Evolutionary conservation across 2,797 vertebrate species (phyloP), one percentile per base, ranked within the genome.

Genomic region (Discoglossus pictus): DNA sequence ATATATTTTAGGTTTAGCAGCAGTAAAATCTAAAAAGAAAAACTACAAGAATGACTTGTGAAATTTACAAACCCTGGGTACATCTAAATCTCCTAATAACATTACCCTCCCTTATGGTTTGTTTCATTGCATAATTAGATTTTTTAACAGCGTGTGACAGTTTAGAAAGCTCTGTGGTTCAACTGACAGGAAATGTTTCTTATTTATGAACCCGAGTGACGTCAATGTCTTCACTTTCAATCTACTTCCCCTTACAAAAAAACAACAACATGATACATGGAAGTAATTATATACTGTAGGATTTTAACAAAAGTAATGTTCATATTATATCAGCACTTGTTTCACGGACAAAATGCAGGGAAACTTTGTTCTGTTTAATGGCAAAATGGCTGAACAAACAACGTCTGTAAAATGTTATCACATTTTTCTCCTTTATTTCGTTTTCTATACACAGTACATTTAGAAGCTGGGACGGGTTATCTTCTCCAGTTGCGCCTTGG

Each of bases 111-210:
- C 56, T 44, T 39, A 44, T 63, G 68, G 51, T 55, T 70, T 63
- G 43, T 25, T 58, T 70, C 68, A 63, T 36, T 51, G 52, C 52
- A 36, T 70, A 58, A 70, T 70, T 70, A 34, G 24, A 70, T 70
- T 56, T 63, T 68, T 61, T 58, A 48, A 51, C 43, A 50, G 36
- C 51, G 38, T 64, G 9, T 71, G 46, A 59, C 54, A 58, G 68
- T 64, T 71, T 71, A 59, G 39, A 46, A 59, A 71, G 61, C 46
- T 71, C 54, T 71, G 68, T 65, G 68, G 68, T 71, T 71, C 38
- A 71, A 71, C 68, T 71, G 68, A 64, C 68, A 71, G 68, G 68
- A 71, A 71, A 65, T 16, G 6, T 18, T 43, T 38, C 61, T 64
- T 64, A 63, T 59, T 64, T 64, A 52, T 59, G 46, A 64, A 65